Base-by-base conservation (phyloP, 2,888 invertebrate genomes). In the Euphydryas editha region DNA sequence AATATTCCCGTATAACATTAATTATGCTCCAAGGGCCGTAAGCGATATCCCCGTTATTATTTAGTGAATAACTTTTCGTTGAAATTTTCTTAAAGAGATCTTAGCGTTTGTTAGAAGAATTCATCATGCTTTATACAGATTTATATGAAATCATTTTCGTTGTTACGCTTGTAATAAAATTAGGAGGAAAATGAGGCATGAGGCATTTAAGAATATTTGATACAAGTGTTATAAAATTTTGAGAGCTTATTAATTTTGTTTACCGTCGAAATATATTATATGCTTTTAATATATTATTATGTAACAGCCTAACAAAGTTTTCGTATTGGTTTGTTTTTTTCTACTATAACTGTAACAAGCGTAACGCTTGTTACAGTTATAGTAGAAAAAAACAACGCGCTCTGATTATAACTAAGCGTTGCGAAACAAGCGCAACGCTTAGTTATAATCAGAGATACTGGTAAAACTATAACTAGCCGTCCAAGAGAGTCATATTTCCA, bases 1-100 rank as follows among this genome's bases (percentile, higher is more conserved):
- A 90, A 91, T 90, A 90, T 88, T 86, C 88, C 81, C 84, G 84
- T 82, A 87, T 86, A 86, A 86, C 86, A 87, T 90, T 90, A 90
- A 91, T 90, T 90, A 89, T 87, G 82, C 89, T 83, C 85, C 73
- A 84, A 87, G 89, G 83, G 85, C 81, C 78, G 72, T 86, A 79
- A 81, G 81, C 80, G 83, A 85, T 86, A 86, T 83, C 84, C 86
- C 85, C 85, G 86, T 88, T 87, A 88, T 86, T 86, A 69, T 71
- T 71, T 71, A 66, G 61, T 59, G 59, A 60, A 56, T 42, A 68
- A 67, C 61, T 64, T 67, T 67, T 39, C 62, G 57, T 57, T 46
- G 57, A 56, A 63, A 63, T 65, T 65, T 56, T 46, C 59, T 65
- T 62, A 59, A 62, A 59, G 65, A 66, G 60, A 57, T 67, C 57